phyloP scores from a whole-genome alignment of 2,797 vertebrate genomes.

The Sibirionetta formosa region DNA sequence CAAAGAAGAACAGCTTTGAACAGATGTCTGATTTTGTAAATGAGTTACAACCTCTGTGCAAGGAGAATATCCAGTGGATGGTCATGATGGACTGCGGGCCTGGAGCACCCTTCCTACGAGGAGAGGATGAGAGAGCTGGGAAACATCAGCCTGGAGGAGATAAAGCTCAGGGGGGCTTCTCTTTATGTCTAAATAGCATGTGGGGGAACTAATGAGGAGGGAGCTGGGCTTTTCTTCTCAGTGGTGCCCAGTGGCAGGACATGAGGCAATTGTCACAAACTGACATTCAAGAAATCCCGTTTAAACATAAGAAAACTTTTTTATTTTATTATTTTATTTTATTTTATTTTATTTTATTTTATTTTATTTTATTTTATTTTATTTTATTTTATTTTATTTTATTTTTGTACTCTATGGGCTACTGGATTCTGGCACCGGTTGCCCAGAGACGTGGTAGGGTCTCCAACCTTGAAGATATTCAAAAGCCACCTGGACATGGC shows the following conservation, averaged over 20 bases:
- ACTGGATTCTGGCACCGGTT: neutral
- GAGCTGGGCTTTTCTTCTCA: neutral
- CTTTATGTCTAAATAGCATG: neutral
- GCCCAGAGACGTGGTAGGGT: neutral
- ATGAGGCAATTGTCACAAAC: neutral
- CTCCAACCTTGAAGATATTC: neutral
- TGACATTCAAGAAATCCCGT: neutral
- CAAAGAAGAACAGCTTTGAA: neutral
- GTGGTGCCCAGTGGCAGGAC: neutral
- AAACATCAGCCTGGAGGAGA: neutral
- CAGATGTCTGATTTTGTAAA: neutral
- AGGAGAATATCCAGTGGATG: neutral
- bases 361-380: no score
- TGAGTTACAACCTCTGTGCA: neutral
- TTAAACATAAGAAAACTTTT: neutral
- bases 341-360: no score
- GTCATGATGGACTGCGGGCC: neutral
- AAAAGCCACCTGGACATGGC: neutral
- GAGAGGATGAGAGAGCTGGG: neutral
- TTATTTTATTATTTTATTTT: no score
- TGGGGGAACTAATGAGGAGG: neutral
- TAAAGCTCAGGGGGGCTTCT: neutral
- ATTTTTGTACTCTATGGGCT: neutral
- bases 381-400: neutral
- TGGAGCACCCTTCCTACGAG: neutral